phyloP scores from a whole-genome alignment of 1,140 invertebrate genomes.

The Papilio polyxenes region DNA sequence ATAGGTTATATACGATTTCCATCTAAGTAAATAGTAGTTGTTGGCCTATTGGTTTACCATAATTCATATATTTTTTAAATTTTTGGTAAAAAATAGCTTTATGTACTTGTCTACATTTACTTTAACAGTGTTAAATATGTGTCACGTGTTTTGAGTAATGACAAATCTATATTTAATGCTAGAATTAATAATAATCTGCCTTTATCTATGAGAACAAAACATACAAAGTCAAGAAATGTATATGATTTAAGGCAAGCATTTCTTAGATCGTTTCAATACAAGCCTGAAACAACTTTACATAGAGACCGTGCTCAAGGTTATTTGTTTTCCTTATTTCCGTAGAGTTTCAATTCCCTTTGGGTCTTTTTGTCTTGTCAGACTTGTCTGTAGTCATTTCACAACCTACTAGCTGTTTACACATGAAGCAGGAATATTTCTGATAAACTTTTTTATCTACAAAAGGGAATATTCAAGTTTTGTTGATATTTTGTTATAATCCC shows the following conservation, averaged over 20 bases:
- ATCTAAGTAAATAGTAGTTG: too few relatives aligned
- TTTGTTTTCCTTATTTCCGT: slow-evolving; percentile 14
- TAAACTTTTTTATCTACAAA: not conserved
- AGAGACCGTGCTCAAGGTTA: not conserved
- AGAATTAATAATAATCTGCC: too few relatives aligned
- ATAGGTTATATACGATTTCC: too few relatives aligned
- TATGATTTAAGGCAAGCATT: not conserved
- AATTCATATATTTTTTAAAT: too few relatives aligned
- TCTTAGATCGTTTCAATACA: not conserved
- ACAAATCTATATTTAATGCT: too few relatives aligned
- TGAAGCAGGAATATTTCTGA: not conserved
- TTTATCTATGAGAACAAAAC: too few relatives aligned
- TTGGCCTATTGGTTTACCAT: too few relatives aligned
- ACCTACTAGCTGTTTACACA: not conserved
- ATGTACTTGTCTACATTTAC: too few relatives aligned
- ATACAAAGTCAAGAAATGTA: not conserved
- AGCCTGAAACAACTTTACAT: not conserved
- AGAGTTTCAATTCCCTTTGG: slow-evolving; percentile 14
- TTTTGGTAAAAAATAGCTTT: too few relatives aligned
- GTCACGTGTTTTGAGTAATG: too few relatives aligned
- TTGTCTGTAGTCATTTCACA: slow-evolving; percentile 6
- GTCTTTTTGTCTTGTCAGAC: slow-evolving; percentile 8
- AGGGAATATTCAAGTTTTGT: not conserved
- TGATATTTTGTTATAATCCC: too few relatives aligned
- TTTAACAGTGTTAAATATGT: too few relatives aligned